Conservation (phyloP, 2,797 vertebrate species). For the Anabacerthia variegaticeps region DNA sequence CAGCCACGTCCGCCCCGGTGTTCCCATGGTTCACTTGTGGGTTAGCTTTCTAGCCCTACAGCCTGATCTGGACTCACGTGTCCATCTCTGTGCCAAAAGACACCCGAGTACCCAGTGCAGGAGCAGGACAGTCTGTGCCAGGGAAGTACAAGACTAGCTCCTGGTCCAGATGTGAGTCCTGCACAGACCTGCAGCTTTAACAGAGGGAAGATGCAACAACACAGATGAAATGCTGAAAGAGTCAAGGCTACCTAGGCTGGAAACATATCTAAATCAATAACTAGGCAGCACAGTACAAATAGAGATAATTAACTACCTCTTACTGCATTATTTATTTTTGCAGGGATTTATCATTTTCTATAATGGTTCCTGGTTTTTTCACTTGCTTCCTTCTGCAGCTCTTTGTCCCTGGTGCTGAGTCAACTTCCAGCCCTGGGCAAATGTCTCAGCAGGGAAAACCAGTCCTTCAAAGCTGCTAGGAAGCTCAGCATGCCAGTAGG, state of each 20-base stretch:
- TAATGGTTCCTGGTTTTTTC: not conserved
- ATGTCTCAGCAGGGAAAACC: not conserved
- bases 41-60: not conserved
- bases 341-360: not conserved
- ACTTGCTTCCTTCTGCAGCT: not conserved
- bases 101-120: not conserved
- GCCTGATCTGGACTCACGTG: fast-evolving
- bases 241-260: not conserved
- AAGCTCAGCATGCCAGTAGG: not conserved
- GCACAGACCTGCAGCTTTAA: not conserved
- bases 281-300: not conserved
- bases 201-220: not conserved
- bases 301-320: constrained; percentile 10
- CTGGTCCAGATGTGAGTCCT: fast-evolving
- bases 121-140: not conserved
- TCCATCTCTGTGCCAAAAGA: fast-evolving
- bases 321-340: constrained; percentile 12
- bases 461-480: not conserved
- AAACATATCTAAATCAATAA: not conserved
- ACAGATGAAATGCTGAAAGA: not conserved
- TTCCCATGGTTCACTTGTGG: fast-evolving
- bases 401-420: not conserved
- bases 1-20: fast-evolving
- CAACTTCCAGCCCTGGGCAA: not conserved
- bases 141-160: fast-evolving